Evolutionary conservation across 2,797 vertebrate genomes (phyloP).

Genomic region (Gobionotothen gibberifrons): DNA sequence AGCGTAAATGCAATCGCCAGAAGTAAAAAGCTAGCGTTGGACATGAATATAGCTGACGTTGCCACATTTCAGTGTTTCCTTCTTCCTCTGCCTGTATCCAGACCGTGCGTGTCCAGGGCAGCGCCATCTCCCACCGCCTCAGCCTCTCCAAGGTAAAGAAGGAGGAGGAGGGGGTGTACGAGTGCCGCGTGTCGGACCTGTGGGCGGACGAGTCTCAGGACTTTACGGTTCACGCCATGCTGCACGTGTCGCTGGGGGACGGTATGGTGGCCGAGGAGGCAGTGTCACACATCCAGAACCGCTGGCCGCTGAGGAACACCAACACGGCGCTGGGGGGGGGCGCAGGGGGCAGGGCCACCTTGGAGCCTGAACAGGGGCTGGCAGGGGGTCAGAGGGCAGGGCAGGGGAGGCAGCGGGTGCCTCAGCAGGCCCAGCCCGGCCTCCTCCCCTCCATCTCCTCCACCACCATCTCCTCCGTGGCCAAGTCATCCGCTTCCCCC

Average conservation of each 20-base stretch:
- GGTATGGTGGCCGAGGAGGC: slow-evolving; percentile 93
- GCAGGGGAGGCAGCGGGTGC: slow-evolving; percentile 72
- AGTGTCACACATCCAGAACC: slow-evolving; percentile 93
- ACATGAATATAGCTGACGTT: not conserved
- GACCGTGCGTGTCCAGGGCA: slow-evolving; percentile 95
- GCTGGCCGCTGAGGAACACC: slow-evolving; percentile 85
- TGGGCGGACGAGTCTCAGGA: slow-evolving; percentile 91
- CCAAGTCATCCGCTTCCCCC: slow-evolving; percentile 85
- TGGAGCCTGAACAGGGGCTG: slow-evolving; percentile 65
- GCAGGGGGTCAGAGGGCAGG: slow-evolving; percentile 41
- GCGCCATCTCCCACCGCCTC: slow-evolving; percentile 94
- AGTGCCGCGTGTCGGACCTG: slow-evolving; percentile 94
- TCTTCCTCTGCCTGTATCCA: slow-evolving; percentile 64
- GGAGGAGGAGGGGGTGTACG: slow-evolving; percentile 92
- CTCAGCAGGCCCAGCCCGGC: slow-evolving; percentile 65
- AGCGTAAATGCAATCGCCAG: no score
- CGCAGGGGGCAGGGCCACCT: slow-evolving; percentile 68
- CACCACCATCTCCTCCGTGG: slow-evolving; percentile 64
- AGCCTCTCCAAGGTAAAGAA: slow-evolving; percentile 90
- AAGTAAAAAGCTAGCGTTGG: no score
- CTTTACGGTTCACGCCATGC: slow-evolving; percentile 89
- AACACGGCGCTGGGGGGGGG: slow-evolving; percentile 62
- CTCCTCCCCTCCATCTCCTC: slow-evolving; percentile 68
- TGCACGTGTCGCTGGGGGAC: slow-evolving; percentile 86
- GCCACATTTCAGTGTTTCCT: slow-evolving; percentile 3